Base-by-base conservation (phyloP, 1,140 invertebrate genomes). In the Liolophura sinensis region DNA sequence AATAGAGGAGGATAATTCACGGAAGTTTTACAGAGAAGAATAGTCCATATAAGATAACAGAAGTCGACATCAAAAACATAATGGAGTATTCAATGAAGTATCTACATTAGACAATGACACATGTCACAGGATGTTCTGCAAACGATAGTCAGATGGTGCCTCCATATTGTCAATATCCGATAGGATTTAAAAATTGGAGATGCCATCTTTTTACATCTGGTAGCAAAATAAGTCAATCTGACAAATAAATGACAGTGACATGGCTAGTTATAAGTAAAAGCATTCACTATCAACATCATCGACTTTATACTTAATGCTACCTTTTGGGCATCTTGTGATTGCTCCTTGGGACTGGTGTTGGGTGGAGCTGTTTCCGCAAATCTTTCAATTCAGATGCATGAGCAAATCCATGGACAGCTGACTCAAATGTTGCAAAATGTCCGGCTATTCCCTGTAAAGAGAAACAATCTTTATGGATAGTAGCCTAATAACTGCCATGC, bases 371-470 rank as follows among this genome's bases (percentile, higher is more conserved):
- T 18, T 84, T 81, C 46, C 92, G 86, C 9, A 95, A 76, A 11
- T 74, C 77, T 5, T 79, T 79, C 50, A 95, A 78, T 76, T 94
- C 90, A 61, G 87, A 74, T 0, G 77, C 72, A 79, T 91, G 82
- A 7, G 89, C 88, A 61, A 93, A 76, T 16, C 91, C 90, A 84
- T 93, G 84, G 50, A 96, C 87, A 0, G 90, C 88, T 0, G 92
- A 93, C 73, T 93, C 89, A 89, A 92, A 94, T 16, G 93, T 96
- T 20, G 89, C 93, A 78, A 89, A 91, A 83, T 95, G 90, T n/a
- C 77, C 59, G 40, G 60, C 68, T 14, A 64, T 56, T 18, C 79
- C 82, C 81, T 85, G 68, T 18, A 72, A 68, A 47, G 51, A 49
- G 50, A 50, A 58, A 65, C 46, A 68, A 24, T 9, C 24, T 24